These are phyloP conservation scores for Epinephelus coioides DNA, from an alignment of 2,797 vertebrate species.

Conservation along the genomic window DNA sequence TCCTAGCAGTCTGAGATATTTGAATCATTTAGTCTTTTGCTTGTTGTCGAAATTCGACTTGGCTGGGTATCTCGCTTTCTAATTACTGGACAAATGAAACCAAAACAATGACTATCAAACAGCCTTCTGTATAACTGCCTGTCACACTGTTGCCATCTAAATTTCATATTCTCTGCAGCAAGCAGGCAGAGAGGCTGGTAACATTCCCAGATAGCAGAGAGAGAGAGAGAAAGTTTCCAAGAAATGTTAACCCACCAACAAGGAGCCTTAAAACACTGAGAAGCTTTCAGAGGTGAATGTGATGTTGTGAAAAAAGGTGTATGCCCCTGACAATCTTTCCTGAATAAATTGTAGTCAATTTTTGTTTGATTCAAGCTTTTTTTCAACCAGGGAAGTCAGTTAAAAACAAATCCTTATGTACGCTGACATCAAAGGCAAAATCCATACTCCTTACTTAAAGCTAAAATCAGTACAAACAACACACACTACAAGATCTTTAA, in stretches of 20 bases:
- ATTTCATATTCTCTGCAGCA: constrained; percentile 26
- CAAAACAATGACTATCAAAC: constrained; percentile 44
- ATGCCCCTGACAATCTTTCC: background rate
- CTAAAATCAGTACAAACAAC: too few species aligned
- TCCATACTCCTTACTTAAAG: background rate
- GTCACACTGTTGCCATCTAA: constrained; percentile 23
- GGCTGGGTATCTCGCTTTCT: constrained; percentile 25
- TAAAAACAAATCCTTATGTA: constrained; percentile 4
- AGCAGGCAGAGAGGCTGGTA: background rate
- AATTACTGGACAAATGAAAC: constrained; percentile 36
- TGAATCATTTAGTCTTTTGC: constrained; percentile 27
- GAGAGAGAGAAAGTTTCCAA: constrained; percentile 13
- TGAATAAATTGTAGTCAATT: background rate
- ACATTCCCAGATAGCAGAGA: constrained; percentile 14
- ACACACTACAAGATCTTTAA: too few species aligned
- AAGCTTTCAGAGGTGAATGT: constrained; percentile 10
- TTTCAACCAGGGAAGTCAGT: background rate
- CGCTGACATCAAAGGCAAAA: background rate
- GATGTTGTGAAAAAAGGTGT: constrained; percentile 9
- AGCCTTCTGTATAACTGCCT: constrained; percentile 25
- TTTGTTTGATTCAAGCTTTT: constrained; percentile 6
- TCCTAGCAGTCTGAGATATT: constrained; percentile 7
- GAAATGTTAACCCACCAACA: background rate
- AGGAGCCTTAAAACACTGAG: background rate
- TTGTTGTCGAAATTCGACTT: constrained; percentile 42